Evolutionary conservation across 2,888 invertebrate species (phyloP).

Genomic region (Melinaea marsaeus): DNA sequence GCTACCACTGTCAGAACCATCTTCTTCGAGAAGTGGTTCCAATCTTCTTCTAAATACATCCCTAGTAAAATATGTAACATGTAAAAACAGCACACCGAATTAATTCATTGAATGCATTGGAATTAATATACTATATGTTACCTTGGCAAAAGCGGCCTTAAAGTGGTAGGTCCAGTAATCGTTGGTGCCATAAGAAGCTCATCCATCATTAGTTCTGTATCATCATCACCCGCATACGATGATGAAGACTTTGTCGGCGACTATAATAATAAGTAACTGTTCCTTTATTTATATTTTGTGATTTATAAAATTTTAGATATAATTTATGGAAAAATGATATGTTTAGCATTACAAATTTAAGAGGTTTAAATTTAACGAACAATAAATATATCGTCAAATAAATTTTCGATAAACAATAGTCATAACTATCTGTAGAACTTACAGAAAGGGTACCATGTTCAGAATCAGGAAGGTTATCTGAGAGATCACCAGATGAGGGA

Average conservation of each 20-base stretch:
- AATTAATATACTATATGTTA: slow-evolving; percentile 39
- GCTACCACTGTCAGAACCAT: slow-evolving; percentile 82
- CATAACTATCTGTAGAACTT: slow-evolving; percentile 39
- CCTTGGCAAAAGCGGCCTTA: slow-evolving; percentile 84
- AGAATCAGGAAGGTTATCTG: slow-evolving; percentile 84
- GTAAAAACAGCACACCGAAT: not conserved
- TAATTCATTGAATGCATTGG: too few species aligned
- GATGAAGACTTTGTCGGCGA: slow-evolving; percentile 82
- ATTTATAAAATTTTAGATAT: not conserved
- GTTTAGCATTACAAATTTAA: too few species aligned
- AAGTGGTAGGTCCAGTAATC: slow-evolving; percentile 83
- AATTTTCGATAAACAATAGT: too few species aligned
- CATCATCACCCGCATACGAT: slow-evolving; percentile 84
- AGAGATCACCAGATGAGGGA: slow-evolving; percentile 90
- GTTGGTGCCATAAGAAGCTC: slow-evolving; percentile 87
- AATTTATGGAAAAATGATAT: not conserved
- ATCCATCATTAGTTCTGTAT: slow-evolving; percentile 89
- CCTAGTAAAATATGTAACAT: slow-evolving; percentile 40
- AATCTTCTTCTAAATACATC: slow-evolving; percentile 82
- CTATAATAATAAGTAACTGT: slow-evolving; percentile 52
- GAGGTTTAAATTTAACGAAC: too few species aligned
- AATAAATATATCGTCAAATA: too few species aligned
- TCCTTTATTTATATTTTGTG: slow-evolving; percentile 17
- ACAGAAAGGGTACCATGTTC: slow-evolving; percentile 83
- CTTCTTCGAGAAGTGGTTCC: slow-evolving; percentile 91